Evolutionary conservation across 23 tunicate genomes (phyloP), one percentile per base, ranked within the genome.

Genomic region (Aplidium turbinatum): DNA sequence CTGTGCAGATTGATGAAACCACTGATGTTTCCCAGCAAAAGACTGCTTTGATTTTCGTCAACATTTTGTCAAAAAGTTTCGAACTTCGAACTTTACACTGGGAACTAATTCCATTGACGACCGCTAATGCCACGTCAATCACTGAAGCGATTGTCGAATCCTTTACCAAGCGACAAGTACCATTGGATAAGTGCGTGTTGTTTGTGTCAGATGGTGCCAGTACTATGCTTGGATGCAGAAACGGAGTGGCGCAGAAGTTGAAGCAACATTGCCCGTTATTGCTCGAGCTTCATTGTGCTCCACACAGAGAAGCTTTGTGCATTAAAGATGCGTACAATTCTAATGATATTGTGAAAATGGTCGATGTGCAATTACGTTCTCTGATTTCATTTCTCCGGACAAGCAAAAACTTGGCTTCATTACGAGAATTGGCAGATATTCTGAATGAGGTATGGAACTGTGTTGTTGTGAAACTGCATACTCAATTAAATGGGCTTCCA

Each of bases 241-340:
- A 60, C 35, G 67, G 21, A 5, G 19, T 11, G 7, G 18, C 5
- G 7, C 67, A 60, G 19, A 36, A 29, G 6, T 38, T 60, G 9
- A 60, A 29, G 35, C 67, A 25, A n/a, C 67, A 60, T n/a, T 60
- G 67, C 19, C 35, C 36, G 4, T 29, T 60, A 26, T 60, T 60
- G 67, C 67, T 60, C 31, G 13, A 42, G 48, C 13, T 42, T 9
- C 67, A 60, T 29, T 60, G 35, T 60, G 67, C 67, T 30, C 67
- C 67, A 25, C 67, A 60, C 35, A 26, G 67, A 25, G 35, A 60
- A 60, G 67, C 67, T 60, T 38, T 60, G 7, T 60, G 67, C 19
- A 7, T 60, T 4, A 25, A 29, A 60, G 67, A 60, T 30, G 35
- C 67, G 3, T 60, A 60, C 5, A 29, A 4, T 25, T 11, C 67